Conservation (phyloP, 2,113 vertebrate species). For the Petaurus breviceps region DNA sequence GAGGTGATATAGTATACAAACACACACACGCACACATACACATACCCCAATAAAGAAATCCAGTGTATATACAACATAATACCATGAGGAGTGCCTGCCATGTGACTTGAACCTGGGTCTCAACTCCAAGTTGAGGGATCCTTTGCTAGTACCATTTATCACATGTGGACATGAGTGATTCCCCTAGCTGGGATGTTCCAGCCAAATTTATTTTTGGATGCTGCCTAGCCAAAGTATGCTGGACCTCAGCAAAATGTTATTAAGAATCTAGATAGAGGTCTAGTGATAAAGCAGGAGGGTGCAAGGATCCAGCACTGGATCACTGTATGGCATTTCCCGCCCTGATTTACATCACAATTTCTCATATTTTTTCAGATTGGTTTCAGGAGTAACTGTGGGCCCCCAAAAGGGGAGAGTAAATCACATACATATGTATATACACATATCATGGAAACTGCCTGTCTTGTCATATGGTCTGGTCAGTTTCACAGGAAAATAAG, state of each 20-base stretch:
- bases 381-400: neutral
- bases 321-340: neutral
- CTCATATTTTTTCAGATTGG: neutral
- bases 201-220: neutral
- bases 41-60: neutral
- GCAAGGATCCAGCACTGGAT: neutral
- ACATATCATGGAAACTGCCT: neutral
- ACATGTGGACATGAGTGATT: neutral
- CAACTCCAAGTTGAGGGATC: neutral
- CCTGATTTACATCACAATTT: neutral
- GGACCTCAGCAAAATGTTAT: neutral
- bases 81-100: neutral
- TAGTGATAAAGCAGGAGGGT: neutral
- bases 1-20: neutral
- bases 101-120: neutral
- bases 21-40: no score
- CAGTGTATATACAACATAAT: neutral
- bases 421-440: neutral
- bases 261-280: neutral
- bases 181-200: neutral
- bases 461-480: neutral
- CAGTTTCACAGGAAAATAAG: neutral
- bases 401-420: neutral
- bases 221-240: neutral
- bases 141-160: neutral